phyloP scores from a whole-genome alignment of 2,888 invertebrate species.

The Abrostola triplasia region DNA sequence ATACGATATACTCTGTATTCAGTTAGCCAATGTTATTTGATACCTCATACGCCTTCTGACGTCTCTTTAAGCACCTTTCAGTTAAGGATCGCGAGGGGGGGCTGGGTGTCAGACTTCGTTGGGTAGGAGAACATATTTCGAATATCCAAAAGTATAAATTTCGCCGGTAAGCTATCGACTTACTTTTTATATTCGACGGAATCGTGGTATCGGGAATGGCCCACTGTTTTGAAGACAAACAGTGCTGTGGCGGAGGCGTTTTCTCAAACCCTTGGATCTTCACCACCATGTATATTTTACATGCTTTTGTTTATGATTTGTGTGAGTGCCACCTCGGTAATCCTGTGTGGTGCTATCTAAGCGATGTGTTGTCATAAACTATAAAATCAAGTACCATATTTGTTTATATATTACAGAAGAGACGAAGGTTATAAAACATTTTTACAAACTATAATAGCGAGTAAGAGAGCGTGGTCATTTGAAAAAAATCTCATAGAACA shows the following conservation, averaged over 20 bases:
- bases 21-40: conserved; percentile 69
- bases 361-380: conserved; percentile 12
- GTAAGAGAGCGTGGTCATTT: too few species aligned
- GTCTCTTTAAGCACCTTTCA: conserved; percentile 26
- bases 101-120: conserved; percentile 57
- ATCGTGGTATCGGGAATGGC: conserved; percentile 81
- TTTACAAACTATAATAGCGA: too few species aligned
- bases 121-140: conserved; percentile 82
- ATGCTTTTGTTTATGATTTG: conserved; percentile 58
- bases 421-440: too few species aligned
- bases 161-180: conserved; percentile 87
- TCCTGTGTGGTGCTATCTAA: conserved; percentile 29
- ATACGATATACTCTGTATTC: conserved; percentile 85
- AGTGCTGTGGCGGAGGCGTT: conserved; percentile 59
- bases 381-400: background rate
- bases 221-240: conserved; percentile 86
- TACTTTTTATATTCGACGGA: conserved; percentile 87
- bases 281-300: conserved; percentile 42
- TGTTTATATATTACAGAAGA: too few species aligned
- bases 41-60: conserved; percentile 57
- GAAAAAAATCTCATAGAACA: too few species aligned
- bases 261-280: conserved; percentile 48
- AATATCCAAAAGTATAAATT: conserved; percentile 88
- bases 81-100: conserved; percentile 21
- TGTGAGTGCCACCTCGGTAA: conserved; percentile 38